A percentile compares a stretch with the other conserved stretches of the same genome.
Evolutionary conservation across 2,888 invertebrate genomes (phyloP).

Genomic region (Beris morrisii): DNA sequence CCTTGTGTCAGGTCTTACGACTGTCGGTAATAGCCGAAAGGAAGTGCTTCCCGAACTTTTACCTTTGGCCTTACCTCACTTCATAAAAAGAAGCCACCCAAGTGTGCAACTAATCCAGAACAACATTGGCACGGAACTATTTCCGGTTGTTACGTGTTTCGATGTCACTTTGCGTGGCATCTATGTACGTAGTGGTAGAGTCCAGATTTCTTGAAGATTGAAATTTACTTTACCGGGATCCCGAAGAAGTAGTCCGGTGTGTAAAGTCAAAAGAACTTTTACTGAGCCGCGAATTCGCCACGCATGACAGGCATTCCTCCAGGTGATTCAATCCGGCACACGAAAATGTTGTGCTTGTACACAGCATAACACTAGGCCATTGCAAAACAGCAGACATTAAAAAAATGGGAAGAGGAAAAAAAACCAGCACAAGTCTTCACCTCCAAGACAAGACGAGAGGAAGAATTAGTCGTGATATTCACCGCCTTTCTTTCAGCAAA

Average conservation of each 20-base stretch:
- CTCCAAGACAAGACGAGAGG: constrained; percentile 20
- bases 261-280: constrained; percentile 29
- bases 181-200: too few species aligned
- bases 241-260: too few species aligned
- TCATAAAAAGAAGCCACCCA: neutral
- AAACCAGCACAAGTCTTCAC: constrained; percentile 3
- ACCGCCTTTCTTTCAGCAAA: constrained; percentile 34
- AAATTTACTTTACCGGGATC: too few species aligned
- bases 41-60: neutral
- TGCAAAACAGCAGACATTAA: constrained; percentile 8
- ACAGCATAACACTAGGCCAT: constrained; percentile 11
- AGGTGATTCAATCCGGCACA: constrained; percentile 36
- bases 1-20: constrained; percentile 6
- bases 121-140: constrained; percentile 14
- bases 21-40: neutral
- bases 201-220: too few species aligned
- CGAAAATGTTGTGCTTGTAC: constrained; percentile 8
- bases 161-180: too few species aligned
- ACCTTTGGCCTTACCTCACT: neutral
- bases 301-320: constrained; percentile 39
- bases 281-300: constrained; percentile 35
- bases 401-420: constrained; percentile 11
- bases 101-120: constrained; percentile 15
- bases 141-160: constrained; percentile 13
- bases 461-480: constrained; percentile 33